phyloP scores from a whole-genome alignment of 2,113 vertebrate genomes.

The Notothenia rossii region DNA sequence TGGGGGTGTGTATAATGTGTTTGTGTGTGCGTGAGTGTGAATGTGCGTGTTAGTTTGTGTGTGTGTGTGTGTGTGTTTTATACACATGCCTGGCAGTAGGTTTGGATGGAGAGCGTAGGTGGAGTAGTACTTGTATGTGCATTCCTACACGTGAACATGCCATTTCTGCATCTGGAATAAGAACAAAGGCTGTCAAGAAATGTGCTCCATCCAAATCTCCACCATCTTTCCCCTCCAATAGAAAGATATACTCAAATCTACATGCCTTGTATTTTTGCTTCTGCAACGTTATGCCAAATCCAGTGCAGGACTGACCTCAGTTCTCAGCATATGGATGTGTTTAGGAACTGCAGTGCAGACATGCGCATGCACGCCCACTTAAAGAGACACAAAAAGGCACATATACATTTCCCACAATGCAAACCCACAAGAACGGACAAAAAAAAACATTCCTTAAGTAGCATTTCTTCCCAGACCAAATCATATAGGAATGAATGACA shows the following conservation, averaged over 20 bases:
- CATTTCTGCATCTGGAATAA: conserved; percentile 11
- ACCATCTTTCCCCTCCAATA: conserved; percentile 9
- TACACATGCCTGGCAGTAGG: background rate
- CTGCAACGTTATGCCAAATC: conserved; percentile 53
- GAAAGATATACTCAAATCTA: conserved; percentile 26
- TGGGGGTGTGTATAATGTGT: conserved; percentile 8
- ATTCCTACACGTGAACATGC: conserved; percentile 31
- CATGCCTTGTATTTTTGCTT: conserved; percentile 35
- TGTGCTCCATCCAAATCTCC: conserved; percentile 11
- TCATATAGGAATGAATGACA: background rate
- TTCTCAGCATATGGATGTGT: conserved; percentile 80
- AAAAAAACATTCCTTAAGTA: background rate
- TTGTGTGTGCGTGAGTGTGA: no score
- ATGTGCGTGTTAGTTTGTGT: background rate
- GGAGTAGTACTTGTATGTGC: conserved; percentile 39
- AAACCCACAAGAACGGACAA: background rate
- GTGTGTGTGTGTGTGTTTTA: background rate
- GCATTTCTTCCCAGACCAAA: conserved; percentile 4
- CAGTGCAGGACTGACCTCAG: conserved; percentile 48
- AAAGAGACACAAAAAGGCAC: conserved; percentile 30
- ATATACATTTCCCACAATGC: conserved; percentile 37
- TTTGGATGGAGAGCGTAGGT: background rate
- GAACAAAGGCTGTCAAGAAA: conserved; percentile 42
- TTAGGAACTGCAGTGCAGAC: conserved; percentile 67
- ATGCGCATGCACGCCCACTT: conserved; percentile 29